phyloP scores from a whole-genome alignment of 2,797 vertebrate species.

The Lepus oiostolus region DNA sequence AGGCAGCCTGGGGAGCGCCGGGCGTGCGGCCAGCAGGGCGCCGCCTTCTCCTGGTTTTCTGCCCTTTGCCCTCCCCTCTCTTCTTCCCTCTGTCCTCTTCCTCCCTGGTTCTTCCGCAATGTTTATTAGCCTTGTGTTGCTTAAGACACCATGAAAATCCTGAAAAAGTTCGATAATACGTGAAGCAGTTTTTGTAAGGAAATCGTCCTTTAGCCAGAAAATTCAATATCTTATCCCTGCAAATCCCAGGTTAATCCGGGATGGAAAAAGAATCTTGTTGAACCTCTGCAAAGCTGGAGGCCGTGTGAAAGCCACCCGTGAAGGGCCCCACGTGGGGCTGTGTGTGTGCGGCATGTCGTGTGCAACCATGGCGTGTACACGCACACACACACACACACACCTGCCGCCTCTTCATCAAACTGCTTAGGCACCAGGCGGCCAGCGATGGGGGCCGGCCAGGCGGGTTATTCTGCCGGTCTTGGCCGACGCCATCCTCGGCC shows the following conservation, averaged over 20 bases:
- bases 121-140: background rate
- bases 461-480: background rate
- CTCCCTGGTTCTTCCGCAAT: background rate
- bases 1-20: too few species aligned
- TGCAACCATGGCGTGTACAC: accelerated
- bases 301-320: accelerated
- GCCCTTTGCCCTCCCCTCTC: background rate
- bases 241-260: background rate
- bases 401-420: background rate
- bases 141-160: background rate
- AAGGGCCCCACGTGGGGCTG: accelerated
- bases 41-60: background rate
- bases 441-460: background rate
- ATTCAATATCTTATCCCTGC: background rate
- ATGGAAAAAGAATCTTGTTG: background rate
- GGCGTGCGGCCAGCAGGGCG: accelerated
- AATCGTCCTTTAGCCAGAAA: background rate
- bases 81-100: background rate
- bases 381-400: too few species aligned
- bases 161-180: background rate
- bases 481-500: background rate
- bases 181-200: background rate
- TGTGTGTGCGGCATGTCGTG: accelerated
- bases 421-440: background rate
- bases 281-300: background rate